These are phyloP conservation scores for Coronaproctus castanopsis DNA, from an alignment of 2,888 invertebrate species.

Conservation along the genomic window DNA sequence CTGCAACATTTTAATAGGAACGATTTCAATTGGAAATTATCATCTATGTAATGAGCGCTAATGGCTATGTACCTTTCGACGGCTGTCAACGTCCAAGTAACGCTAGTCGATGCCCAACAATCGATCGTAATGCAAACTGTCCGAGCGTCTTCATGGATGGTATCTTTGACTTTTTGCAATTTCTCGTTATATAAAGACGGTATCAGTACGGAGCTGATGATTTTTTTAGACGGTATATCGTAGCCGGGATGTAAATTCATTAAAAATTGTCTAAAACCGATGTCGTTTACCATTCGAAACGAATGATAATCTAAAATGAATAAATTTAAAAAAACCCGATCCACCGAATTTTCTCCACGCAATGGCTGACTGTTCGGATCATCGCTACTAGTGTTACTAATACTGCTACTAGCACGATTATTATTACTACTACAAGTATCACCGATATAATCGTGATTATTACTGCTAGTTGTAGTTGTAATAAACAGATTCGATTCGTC, in stretches of 20 bases:
- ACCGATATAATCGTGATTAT: no score
- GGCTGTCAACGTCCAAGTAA: background rate
- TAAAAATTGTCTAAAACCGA: background rate
- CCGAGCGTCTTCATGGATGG: background rate
- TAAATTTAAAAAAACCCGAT: background rate
- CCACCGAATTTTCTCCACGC: no score
- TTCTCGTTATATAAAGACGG: background rate
- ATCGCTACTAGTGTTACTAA: no score
- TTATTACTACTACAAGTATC: no score
- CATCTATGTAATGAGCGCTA: slow-evolving; percentile 2
- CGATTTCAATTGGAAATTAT: slow-evolving; percentile 1
- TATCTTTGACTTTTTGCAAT: background rate
- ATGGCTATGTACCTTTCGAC: background rate
- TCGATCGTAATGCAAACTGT: background rate
- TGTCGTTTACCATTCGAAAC: background rate
- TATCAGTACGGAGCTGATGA: background rate
- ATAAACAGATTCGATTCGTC: no score
- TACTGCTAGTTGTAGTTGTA: no score
- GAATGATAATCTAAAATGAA: background rate
- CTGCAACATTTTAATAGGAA: slow-evolving; percentile 1
- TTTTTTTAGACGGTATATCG: background rate
- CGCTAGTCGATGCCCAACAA: no score
- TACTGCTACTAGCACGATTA: no score
- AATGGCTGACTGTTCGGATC: no score
- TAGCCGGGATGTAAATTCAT: background rate